Evolutionary conservation across 2,888 invertebrate genomes (phyloP), one percentile per base, ranked within the genome.

Genomic region (Saturnia japonica): DNA sequence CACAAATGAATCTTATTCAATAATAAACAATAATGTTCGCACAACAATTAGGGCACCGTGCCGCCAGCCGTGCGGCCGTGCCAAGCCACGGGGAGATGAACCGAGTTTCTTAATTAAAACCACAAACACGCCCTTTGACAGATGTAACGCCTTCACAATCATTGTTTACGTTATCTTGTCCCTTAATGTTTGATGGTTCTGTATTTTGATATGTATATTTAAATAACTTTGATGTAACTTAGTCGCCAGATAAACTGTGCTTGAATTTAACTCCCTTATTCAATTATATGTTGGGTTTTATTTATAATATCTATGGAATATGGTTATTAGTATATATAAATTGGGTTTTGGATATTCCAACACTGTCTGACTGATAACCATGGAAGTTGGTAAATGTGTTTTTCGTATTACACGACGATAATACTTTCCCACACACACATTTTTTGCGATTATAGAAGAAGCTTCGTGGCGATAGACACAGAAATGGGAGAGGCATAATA

Each of bases 21-120:
- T 64, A 40, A 34, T n/a, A 64, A 64, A 64, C 64, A 64, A 64
- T 64, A 64, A 64, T 40, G 64, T 64, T 64, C 64, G 64, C 64
- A 64, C 34, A 79, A 78, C 73, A 77, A 75, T 76, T 74, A 70
- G 73, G 75, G 74, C 73, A 76, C 75, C 77, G 75, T 74, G 40
- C 72, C 71, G 74, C 70, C n/a, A n/a, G n/a, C n/a, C n/a, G n/a
- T n/a, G n/a, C n/a, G n/a, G n/a, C n/a, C n/a, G n/a, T n/a, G 54
- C 54, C n/a, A 9, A 19, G 22, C n/a, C 54, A 54, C 57, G 70
- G 74, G 77, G 82, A 86, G 85, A 85, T 86, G 85, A 85, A 85
- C 80, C 75, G 76, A 78, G 80, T 82, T 84, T 86, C 85, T 86
- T 90, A 88, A 89, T 90, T 88, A 89, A 89, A 88, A 82, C 82